Evolutionary conservation across 2,888 invertebrate species (phyloP).

Genomic region (Apamea anceps): DNA sequence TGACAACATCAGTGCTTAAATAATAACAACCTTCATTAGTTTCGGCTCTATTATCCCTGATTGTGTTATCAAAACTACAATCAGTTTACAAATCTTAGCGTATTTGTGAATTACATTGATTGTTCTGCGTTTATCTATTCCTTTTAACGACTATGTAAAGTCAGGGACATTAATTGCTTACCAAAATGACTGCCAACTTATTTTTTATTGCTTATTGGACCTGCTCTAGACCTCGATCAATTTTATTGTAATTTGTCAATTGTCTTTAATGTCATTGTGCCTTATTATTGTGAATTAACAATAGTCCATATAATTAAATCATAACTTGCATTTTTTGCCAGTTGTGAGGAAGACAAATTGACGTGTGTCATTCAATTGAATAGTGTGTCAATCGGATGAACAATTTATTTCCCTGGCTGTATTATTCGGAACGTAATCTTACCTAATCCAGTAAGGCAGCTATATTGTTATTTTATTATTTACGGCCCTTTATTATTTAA

Average conservation of each 20-base stretch:
- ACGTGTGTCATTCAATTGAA: too few relatives aligned
- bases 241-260: too few relatives aligned
- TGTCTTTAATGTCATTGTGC: too few relatives aligned
- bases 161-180: neutral
- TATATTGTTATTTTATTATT: neutral
- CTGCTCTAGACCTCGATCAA: too few relatives aligned
- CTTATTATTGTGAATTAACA: too few relatives aligned
- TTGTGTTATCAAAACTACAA: slow-evolving; percentile 15
- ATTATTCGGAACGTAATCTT: neutral
- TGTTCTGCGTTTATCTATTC: neutral
- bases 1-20: slow-evolving; percentile 13
- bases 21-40: slow-evolving; percentile 4
- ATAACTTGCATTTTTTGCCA: neutral
- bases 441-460: neutral
- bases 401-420: neutral
- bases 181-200: neutral
- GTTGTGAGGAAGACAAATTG: neutral
- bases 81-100: slow-evolving; percentile 12
- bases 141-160: neutral
- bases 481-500: neutral
- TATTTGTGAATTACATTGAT: neutral
- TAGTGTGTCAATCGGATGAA: neutral
- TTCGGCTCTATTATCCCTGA: slow-evolving; percentile 12
- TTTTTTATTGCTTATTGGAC: too few relatives aligned
- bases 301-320: neutral